Evolutionary conservation across 2,888 invertebrate genomes (phyloP).

Genomic region (Thysanoteuthis rhombus): DNA sequence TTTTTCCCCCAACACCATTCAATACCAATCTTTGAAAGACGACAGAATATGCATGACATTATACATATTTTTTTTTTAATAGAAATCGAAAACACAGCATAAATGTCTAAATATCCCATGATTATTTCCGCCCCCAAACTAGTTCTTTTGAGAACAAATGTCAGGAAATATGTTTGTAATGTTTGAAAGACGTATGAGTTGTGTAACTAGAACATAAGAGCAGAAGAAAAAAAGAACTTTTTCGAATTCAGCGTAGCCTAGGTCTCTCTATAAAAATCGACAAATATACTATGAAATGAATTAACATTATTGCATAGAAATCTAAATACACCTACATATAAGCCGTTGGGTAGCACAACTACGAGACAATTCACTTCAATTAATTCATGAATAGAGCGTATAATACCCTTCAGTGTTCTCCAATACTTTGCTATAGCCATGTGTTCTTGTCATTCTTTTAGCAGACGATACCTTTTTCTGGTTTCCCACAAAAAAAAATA

Average conservation of each 20-base stretch:
- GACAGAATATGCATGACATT: background rate
- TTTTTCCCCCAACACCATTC: background rate
- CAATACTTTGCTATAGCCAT: too few species aligned
- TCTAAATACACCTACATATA: background rate
- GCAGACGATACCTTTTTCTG: too few species aligned
- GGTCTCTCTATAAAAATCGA: background rate
- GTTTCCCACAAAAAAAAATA: too few species aligned
- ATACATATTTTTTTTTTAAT: too few species aligned
- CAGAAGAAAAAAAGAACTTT: background rate
- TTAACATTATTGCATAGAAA: background rate
- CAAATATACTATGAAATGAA: background rate
- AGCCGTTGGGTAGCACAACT: background rate
- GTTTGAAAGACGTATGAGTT: background rate
- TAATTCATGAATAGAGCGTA: background rate
- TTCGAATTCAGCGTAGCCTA: background rate
- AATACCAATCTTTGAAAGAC: background rate
- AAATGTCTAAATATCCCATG: background rate
- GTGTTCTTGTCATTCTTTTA: too few species aligned
- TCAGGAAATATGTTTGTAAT: background rate
- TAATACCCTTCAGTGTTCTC: background rate
- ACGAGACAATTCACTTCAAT: background rate
- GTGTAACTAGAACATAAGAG: background rate
- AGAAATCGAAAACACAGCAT: background rate
- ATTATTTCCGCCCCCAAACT: background rate
- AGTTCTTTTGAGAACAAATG: background rate